phyloP scores from a whole-genome alignment of 2,113 vertebrate species.

The Petrocephalus zakoni region DNA sequence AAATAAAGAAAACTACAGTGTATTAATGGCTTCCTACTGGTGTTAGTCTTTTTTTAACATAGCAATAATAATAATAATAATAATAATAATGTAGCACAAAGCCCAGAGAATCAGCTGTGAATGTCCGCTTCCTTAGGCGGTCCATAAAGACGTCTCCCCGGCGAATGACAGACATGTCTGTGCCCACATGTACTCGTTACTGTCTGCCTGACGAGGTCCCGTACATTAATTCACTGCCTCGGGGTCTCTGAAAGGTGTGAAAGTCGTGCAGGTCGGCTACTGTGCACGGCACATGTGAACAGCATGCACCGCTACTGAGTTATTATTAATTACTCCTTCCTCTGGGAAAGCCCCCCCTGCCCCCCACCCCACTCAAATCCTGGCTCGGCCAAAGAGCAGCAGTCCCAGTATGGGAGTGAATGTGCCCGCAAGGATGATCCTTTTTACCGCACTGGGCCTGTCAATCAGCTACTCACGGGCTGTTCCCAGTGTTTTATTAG shows the following conservation, averaged over 20 bases:
- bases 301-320: not conserved
- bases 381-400: not conserved
- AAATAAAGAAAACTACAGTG: not conserved
- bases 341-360: not conserved
- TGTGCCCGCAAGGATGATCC: not conserved
- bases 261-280: not conserved
- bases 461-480: not conserved
- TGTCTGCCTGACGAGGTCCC: not conserved
- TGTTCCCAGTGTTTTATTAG: not conserved
- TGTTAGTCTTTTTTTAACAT: not conserved
- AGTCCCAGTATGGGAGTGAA: not conserved
- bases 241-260: not conserved
- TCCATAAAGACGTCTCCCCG: not conserved
- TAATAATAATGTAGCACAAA: not conserved
- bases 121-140: not conserved
- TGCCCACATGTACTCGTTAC: not conserved
- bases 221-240: not conserved
- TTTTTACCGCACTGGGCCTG: not conserved
- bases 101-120: not conserved
- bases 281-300: not conserved
- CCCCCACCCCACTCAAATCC: not conserved
- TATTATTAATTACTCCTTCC: constrained; percentile 11
- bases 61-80: too few species aligned
- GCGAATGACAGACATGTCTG: not conserved
- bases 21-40: not conserved